A percentile compares a stretch with the other conserved stretches of the same genome.
Conservation (phyloP, 2,888 invertebrate species). For the Morinoia aosen region DNA sequence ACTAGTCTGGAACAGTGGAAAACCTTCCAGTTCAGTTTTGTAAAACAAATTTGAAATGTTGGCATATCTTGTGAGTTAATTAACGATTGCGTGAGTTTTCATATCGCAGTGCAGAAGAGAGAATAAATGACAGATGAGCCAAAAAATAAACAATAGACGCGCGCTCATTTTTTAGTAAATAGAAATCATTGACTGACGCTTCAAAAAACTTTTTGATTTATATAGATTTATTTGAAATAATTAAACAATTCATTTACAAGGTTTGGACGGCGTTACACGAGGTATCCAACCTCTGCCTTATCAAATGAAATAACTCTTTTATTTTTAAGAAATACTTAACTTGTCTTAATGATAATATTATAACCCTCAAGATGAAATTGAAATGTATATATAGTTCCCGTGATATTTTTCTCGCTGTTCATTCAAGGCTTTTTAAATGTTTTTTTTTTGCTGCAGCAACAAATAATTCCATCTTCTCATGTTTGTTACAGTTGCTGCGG, state of each 20-base stretch:
- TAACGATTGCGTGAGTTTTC: too few relatives aligned
- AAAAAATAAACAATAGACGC: too few relatives aligned
- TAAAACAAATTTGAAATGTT: too few relatives aligned
- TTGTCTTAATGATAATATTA: not conserved
- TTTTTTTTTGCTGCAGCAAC: not conserved
- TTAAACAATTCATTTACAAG: not conserved
- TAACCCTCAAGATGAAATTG: not conserved
- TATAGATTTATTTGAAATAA: not conserved
- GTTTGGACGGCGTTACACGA: not conserved
- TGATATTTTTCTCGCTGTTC: not conserved
- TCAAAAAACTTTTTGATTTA: not conserved
- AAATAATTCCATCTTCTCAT: not conserved
- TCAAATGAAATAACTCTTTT: not conserved
- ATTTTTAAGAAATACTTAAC: not conserved
- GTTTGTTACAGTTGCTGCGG: not conserved
- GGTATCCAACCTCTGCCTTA: not conserved
- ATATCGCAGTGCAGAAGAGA: too few relatives aligned
- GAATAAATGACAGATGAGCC: too few relatives aligned
- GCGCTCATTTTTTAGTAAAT: too few relatives aligned
- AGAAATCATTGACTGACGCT: not conserved
- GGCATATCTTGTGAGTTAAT: too few relatives aligned
- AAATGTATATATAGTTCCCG: not conserved
- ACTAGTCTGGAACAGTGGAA: too few relatives aligned
- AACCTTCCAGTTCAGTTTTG: too few relatives aligned
- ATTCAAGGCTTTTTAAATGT: not conserved